Evolutionary conservation across 2,888 invertebrate genomes (phyloP).

Genomic region (Empis stercorea): DNA sequence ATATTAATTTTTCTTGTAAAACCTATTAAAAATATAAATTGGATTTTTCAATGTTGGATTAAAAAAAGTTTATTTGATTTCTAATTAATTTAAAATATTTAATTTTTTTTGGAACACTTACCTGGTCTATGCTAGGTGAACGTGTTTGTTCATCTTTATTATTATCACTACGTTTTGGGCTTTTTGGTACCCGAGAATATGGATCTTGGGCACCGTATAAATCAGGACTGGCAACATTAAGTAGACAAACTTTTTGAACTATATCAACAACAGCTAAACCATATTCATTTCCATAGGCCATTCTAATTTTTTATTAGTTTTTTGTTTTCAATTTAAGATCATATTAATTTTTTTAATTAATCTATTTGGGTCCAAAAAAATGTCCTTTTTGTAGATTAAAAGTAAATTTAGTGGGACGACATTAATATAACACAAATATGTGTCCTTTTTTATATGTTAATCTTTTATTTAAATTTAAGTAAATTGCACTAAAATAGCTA

Average conservation of each 20-base stretch:
- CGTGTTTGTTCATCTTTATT: constrained; percentile 50
- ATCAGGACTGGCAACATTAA: constrained; percentile 81
- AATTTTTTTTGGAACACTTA: constrained; percentile 37
- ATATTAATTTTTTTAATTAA: background rate
- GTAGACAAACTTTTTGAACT: constrained; percentile 76
- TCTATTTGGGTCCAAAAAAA: background rate
- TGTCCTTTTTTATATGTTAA: no score
- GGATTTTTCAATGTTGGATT: no score
- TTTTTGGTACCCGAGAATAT: constrained; percentile 66
- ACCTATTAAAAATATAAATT: no score
- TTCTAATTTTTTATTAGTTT: constrained; percentile 41
- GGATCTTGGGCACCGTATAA: constrained; percentile 83
- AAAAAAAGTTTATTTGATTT: no score
- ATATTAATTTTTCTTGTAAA: no score
- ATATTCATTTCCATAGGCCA: constrained; percentile 95
- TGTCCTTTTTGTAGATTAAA: no score
- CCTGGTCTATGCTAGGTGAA: constrained; percentile 85
- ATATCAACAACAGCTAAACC: constrained; percentile 92
- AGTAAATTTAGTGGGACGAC: no score
- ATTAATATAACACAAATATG: no score
- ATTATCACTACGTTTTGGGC: constrained; percentile 49
- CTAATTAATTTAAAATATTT: constrained; percentile 5
- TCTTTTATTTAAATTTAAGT: no score
- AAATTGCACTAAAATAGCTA: no score
- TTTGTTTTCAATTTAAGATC: background rate